These are phyloP conservation scores for Phoebastria nigripes DNA, from an alignment of 2,797 vertebrate genomes.

Conservation along the genomic window DNA sequence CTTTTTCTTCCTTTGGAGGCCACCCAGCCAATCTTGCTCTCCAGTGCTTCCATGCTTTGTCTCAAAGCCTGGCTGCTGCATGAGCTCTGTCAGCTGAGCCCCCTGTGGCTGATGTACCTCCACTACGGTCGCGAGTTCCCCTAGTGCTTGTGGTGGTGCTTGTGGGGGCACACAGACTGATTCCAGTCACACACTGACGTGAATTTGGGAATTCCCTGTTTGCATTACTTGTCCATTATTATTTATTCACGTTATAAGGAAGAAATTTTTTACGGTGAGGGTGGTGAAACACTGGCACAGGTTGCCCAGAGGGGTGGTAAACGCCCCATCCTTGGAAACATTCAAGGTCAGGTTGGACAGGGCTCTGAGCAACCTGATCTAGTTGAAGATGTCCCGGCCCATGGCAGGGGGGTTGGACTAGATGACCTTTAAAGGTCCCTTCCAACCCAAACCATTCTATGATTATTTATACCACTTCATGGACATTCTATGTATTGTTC, in stretches of 20 bases:
- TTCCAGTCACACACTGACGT: not conserved
- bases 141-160: fast-evolving
- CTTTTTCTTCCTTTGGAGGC: not conserved
- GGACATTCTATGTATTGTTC: not conserved
- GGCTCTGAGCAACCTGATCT: no score
- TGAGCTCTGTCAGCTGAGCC: not conserved
- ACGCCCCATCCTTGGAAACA: no score
- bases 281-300: no score
- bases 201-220: not conserved
- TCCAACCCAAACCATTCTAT: no score
- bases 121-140: fast-evolving
- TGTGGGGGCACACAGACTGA: fast-evolving
- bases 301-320: no score
- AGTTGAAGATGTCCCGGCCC: no score
- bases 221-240: not conserved
- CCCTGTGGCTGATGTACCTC: not conserved
- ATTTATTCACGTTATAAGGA: not conserved
- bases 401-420: no score
- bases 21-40: not conserved
- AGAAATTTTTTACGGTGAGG: no score
- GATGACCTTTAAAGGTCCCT: no score
- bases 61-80: fast-evolving
- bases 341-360: no score
- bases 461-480: not conserved
- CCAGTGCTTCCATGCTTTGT: not conserved